Evolutionary conservation across 2,113 vertebrate species (phyloP).

Genomic region (Montifringilla adamsi): DNA sequence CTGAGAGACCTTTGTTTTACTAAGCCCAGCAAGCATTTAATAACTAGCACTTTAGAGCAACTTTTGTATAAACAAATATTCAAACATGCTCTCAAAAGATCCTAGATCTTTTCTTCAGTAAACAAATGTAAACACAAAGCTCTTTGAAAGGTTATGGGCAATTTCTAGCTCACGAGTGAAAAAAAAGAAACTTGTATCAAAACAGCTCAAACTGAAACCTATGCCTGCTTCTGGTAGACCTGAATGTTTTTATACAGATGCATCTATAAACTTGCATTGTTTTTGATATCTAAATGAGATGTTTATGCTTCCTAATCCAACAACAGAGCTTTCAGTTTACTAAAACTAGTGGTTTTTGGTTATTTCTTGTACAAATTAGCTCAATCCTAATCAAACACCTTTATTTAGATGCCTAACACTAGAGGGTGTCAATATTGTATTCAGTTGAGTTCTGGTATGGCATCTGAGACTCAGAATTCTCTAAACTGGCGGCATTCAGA

Average conservation of each 20-base stretch:
- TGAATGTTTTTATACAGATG: not conserved
- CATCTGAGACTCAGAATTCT: not conserved
- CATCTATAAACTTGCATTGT: not conserved
- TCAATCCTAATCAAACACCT: not conserved
- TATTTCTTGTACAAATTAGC: not conserved
- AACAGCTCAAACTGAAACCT: not conserved
- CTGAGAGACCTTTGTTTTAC: slow-evolving; percentile 54
- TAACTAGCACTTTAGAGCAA: slow-evolving; percentile 45
- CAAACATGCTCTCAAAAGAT: slow-evolving; percentile 37
- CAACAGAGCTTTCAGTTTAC: not conserved
- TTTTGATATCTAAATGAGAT: not conserved
- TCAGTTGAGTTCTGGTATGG: not conserved
- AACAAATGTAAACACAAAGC: not conserved
- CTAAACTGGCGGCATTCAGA: not conserved
- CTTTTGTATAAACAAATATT: slow-evolving; percentile 58
- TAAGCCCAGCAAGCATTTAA: slow-evolving; percentile 63
- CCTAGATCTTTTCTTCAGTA: slow-evolving; percentile 18
- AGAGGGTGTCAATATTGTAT: not conserved
- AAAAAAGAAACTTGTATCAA: not conserved
- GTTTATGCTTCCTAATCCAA: not conserved
- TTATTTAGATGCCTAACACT: not conserved
- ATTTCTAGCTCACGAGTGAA: not conserved
- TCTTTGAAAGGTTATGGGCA: not conserved
- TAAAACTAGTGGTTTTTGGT: not conserved
- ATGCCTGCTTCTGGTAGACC: not conserved